Conservation (phyloP, 2,888 invertebrate species). For the Drosophila mayaguana region DNA sequence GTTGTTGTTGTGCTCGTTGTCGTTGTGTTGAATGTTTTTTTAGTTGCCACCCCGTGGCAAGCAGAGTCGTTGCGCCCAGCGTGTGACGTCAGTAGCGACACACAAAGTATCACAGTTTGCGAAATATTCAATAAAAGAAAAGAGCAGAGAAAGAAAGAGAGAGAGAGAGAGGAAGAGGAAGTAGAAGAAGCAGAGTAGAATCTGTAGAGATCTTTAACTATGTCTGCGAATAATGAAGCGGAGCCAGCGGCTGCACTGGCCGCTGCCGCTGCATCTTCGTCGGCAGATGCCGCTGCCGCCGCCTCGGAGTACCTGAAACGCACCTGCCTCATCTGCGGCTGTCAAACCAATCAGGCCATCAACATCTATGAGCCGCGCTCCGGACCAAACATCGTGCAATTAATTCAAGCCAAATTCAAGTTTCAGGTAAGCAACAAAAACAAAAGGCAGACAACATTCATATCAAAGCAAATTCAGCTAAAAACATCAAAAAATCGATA, state of each 20-base stretch:
- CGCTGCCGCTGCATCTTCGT: conserved; percentile 31
- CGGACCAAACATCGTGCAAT: conserved; percentile 84
- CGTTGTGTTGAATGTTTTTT: conserved; percentile 13
- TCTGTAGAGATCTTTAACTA: conserved; percentile 10
- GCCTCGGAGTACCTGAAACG: conserved; percentile 82
- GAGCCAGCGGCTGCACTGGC: conserved; percentile 64
- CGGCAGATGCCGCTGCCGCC: conserved; percentile 35
- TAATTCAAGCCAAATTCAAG: conserved; percentile 85
- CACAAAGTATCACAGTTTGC: conserved; percentile 8
- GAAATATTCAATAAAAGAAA: not conserved
- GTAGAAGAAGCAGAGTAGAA: not conserved
- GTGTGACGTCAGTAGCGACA: conserved; percentile 44
- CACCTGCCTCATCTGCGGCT: conserved; percentile 85
- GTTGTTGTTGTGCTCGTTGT: not conserved
- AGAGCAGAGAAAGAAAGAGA: not conserved
- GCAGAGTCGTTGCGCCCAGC: conserved; percentile 16
- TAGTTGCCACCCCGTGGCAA: conserved; percentile 40
- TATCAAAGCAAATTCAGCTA: conserved; percentile 2
- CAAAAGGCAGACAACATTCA: not conserved
- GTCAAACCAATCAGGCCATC: conserved; percentile 84
- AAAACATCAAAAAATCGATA: conserved; percentile 69
- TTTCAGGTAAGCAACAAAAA: conserved; percentile 82
- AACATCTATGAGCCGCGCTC: conserved; percentile 85
- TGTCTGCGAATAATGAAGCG: conserved; percentile 71
- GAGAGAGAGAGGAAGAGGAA: not conserved